Base-by-base conservation (phyloP, 2,113 vertebrate species). In the Stictonetta naevosa region DNA sequence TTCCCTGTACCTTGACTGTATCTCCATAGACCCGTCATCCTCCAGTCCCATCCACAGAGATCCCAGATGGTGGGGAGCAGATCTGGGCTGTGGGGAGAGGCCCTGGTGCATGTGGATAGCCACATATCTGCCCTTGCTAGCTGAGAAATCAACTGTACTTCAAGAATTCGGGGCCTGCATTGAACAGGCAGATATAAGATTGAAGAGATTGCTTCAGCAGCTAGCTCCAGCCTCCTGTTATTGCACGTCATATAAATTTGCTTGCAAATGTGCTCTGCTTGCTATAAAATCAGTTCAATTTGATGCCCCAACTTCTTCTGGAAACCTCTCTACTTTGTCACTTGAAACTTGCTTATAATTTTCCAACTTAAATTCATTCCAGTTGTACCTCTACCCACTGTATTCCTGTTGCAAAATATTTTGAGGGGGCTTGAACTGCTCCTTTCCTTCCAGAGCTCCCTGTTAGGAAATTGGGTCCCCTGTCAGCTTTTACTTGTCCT, bases 261-360 rank as follows among this genome's bases (percentile, higher is more conserved):
- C 58, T 73, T 14, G 7, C 69, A 76, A 68, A 79, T 0, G 0
- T 89, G 81, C 33, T 85, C 34, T 68, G 53, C 58, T 90, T 64
- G 38, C 90, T 95, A 87, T 31, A 91, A 90, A 90, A 83, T 87
- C 86, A 52, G 56, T 84, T 84, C 42, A 40, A 38, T 87, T 92
- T 91, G 91, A 87, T 83, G 86, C 68, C 36, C 85, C 67, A 80
- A 40, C 22, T 86, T 42, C 40, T 93, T 52, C 68, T 48, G 46
- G 86, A 86, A 18, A 84, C 20, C 10, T 92, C n/a, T 42, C 34
- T 82, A n/a, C 22, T 71, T 36, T 21, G 56, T 71, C 46, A 90
- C 31, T 10, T 83, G 48, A 88, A 92, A 95, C 19, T 46, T 28
- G 22, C 36, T 77, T 64, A 46, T 0, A 3, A 50, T 46, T 77